Evolutionary conservation across 1,140 invertebrate genomes (phyloP).

Genomic region (Sinella curviseta): DNA sequence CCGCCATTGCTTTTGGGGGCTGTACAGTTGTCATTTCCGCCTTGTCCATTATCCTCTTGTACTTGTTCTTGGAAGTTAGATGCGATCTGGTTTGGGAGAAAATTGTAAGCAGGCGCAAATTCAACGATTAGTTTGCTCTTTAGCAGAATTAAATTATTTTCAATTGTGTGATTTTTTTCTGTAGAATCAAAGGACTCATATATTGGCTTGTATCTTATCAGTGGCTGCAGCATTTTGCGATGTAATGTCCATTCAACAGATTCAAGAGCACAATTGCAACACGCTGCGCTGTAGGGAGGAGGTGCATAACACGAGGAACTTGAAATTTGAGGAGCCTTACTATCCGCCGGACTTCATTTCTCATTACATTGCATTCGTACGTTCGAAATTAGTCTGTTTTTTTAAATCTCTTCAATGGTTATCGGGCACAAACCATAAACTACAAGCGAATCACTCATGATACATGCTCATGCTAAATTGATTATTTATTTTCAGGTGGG

Average conservation of each 20-base stretch:
- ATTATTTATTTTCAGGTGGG: background rate
- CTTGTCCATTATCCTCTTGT: background rate
- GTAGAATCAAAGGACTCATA: slow-evolving; percentile 13
- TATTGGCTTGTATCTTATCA: background rate
- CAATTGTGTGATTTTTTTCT: too few species aligned
- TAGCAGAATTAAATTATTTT: background rate
- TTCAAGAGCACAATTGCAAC: background rate
- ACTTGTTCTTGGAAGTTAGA: background rate
- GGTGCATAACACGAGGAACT: background rate
- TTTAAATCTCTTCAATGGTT: background rate
- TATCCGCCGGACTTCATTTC: background rate
- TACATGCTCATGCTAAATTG: too few species aligned
- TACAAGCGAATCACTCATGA: too few species aligned
- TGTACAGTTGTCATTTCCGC: background rate
- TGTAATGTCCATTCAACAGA: background rate
- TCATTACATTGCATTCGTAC: background rate
- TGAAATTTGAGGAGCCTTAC: background rate
- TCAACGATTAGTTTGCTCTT: background rate
- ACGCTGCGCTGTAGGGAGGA: background rate
- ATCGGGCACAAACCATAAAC: too few species aligned
- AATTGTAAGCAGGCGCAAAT: background rate
- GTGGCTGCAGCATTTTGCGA: background rate
- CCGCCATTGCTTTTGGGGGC: background rate
- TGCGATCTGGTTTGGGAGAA: background rate
- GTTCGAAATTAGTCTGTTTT: background rate